Conservation (phyloP, 2,797 vertebrate species). For the Siniperca undulata region DNA sequence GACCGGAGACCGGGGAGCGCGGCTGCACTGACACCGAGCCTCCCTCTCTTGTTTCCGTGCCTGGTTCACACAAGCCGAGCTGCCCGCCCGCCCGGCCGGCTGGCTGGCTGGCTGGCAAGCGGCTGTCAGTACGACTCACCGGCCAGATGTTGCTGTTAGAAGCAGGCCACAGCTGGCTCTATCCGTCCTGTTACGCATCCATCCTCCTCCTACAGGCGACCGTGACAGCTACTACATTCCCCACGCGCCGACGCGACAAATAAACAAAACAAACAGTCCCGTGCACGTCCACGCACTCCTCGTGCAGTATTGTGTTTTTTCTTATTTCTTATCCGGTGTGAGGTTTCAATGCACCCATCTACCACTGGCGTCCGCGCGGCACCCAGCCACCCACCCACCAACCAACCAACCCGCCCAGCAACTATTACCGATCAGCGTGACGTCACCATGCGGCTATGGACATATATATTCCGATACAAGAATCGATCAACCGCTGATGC, state of each 20-base stretch:
- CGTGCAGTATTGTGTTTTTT: not conserved
- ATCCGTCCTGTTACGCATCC: conserved; percentile 75
- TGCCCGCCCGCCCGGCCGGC: conserved; percentile 1
- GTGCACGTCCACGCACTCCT: conserved; percentile 60
- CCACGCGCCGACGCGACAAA: conserved; percentile 61
- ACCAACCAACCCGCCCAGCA: conserved; percentile 60
- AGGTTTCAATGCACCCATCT: conserved; percentile 45
- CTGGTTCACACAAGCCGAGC: not conserved
- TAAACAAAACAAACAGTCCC: conserved; percentile 50
- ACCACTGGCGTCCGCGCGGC: conserved; percentile 57
- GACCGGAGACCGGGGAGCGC: conserved; percentile 37
- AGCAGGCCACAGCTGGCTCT: conserved; percentile 82
- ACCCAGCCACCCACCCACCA: conserved; percentile 48
- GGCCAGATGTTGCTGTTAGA: conserved; percentile 81
- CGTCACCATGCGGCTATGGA: conserved; percentile 84
- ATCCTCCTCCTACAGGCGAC: conserved; percentile 64
- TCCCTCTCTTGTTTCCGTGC: not conserved
- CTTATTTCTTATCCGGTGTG: conserved; percentile 19
- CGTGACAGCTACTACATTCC: conserved; percentile 71
- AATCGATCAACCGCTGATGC: conserved; percentile 58
- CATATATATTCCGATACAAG: conserved; percentile 47
- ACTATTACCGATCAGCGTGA: conserved; percentile 74
- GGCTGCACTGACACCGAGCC: conserved; percentile 33
- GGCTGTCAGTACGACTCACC: conserved; percentile 72
- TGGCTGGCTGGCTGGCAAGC: conserved; percentile 15